Percentiles rank a stretch among this genome's conserved stretches.
phyloP scores from a whole-genome alignment of 2,113 vertebrate species.

The Malurus melanocephalus region DNA sequence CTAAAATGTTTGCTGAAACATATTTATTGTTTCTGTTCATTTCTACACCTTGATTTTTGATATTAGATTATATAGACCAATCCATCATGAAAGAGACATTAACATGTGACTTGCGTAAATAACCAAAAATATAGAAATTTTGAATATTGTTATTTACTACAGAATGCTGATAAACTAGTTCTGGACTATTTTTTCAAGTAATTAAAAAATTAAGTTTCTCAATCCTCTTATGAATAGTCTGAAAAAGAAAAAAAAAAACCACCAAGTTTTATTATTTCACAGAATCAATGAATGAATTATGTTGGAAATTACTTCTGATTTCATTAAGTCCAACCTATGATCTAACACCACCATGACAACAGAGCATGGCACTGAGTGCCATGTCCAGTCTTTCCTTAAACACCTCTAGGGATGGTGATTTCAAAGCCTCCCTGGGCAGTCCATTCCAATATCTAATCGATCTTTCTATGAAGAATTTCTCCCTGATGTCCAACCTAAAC shows the following conservation, averaged over 20 bases:
- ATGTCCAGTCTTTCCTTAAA: neutral
- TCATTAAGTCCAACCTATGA: rapidly evolving
- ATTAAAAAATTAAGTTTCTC: neutral
- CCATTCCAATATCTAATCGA: neutral
- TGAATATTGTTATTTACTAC: neutral
- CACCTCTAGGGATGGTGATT: neutral
- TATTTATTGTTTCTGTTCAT: neutral
- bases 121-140: neutral
- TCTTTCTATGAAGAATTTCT: neutral
- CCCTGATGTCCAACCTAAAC: neutral
- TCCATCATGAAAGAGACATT: neutral
- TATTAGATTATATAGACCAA: neutral
- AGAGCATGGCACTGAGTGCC: neutral
- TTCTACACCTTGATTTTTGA: neutral
- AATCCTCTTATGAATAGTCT: neutral
- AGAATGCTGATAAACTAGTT: neutral
- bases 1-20: neutral
- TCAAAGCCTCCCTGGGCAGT: neutral
- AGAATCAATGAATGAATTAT: neutral
- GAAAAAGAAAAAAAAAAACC: neutral
- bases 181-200: neutral
- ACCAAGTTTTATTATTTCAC: neutral
- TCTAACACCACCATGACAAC: neutral
- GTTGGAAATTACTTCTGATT: neutral
- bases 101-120: neutral